Percentiles rank a stretch among this genome's conserved stretches.
phyloP scores from a whole-genome alignment of 2,888 invertebrate species.

The Malthinus flaveolus region DNA sequence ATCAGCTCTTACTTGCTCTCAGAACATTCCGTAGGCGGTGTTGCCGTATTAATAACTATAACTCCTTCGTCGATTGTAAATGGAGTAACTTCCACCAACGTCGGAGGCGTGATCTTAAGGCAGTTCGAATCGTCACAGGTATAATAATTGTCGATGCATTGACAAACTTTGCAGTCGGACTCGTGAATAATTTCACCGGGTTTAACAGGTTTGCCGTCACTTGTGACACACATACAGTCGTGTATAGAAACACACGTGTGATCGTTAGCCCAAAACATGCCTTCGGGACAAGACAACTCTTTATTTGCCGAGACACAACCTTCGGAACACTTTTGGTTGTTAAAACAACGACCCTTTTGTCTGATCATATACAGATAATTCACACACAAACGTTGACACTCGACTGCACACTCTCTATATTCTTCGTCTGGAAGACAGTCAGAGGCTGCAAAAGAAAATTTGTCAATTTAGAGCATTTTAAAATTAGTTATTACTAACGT shows the following conservation, averaged over 20 bases:
- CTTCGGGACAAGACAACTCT: constrained; percentile 58
- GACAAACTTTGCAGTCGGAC: constrained; percentile 72
- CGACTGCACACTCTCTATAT: constrained; percentile 71
- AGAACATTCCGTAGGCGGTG: constrained; percentile 55
- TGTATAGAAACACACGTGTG: constrained; percentile 70
- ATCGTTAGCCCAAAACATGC: constrained; percentile 71
- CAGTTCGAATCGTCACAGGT: constrained; percentile 67
- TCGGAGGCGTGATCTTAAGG: constrained; percentile 1
- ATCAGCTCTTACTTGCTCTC: constrained; percentile 46
- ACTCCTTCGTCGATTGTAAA: neutral
- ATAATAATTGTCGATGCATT: constrained; percentile 77
- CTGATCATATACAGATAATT: constrained; percentile 60
- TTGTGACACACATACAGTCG: constrained; percentile 77
- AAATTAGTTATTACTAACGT: neutral
- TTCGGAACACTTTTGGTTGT: constrained; percentile 51
- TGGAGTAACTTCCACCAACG: neutral
- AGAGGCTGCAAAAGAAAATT: too few species aligned
- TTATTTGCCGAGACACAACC: constrained; percentile 46
- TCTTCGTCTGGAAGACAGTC: constrained; percentile 56
- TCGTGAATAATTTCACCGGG: constrained; percentile 68
- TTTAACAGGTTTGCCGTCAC: constrained; percentile 67
- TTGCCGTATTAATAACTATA: constrained; percentile 41
- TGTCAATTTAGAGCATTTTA: too few species aligned
- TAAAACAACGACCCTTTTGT: constrained; percentile 53
- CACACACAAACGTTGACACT: constrained; percentile 72